A percentile compares a stretch with the other conserved stretches of the same genome.
phyloP scores from a whole-genome alignment of 92 coral and sea anemone genomes.

The Chrysogorgia sp. region DNA sequence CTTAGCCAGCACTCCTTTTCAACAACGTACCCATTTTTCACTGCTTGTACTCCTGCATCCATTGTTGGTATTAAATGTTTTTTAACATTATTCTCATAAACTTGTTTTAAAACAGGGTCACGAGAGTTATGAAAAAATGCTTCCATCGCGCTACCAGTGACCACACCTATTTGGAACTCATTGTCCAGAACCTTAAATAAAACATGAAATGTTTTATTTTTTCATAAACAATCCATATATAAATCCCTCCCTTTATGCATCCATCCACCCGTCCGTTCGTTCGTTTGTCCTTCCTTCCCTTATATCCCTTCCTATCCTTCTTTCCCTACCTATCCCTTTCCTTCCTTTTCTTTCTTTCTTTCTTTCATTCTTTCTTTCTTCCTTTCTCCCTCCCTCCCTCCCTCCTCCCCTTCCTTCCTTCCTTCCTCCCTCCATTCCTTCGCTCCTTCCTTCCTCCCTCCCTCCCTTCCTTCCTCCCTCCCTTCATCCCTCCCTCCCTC shows the following conservation, averaged over 20 bases:
- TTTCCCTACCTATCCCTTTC: no score
- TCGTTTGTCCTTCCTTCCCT: not conserved
- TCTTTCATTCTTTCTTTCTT: no score
- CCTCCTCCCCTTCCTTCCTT: no score
- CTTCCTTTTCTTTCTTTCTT: no score
- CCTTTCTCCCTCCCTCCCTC: not conserved
- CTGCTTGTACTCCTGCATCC: slow-evolving; percentile 60
- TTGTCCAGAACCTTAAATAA: slow-evolving; percentile 47
- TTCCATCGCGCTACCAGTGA: slow-evolving; percentile 66
- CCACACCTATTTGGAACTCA: slow-evolving; percentile 76
- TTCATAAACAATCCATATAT: not conserved
- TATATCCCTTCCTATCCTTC: not conserved
- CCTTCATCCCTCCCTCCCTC: not conserved
- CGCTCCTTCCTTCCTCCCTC: no score
- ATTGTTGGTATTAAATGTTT: slow-evolving; percentile 61
- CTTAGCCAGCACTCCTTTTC: no score
- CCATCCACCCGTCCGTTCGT: not conserved
- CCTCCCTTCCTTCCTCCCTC: no score
- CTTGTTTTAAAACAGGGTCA: slow-evolving; percentile 58
- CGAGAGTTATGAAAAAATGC: slow-evolving; percentile 73
- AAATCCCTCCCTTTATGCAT: not conserved
- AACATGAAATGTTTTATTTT: no score
- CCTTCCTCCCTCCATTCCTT: no score
- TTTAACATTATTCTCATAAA: slow-evolving; percentile 62
- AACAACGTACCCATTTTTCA: slow-evolving; percentile 63